Base-by-base conservation (phyloP, 2,888 invertebrate species). In the Hermaeophaga mercurialis region DNA sequence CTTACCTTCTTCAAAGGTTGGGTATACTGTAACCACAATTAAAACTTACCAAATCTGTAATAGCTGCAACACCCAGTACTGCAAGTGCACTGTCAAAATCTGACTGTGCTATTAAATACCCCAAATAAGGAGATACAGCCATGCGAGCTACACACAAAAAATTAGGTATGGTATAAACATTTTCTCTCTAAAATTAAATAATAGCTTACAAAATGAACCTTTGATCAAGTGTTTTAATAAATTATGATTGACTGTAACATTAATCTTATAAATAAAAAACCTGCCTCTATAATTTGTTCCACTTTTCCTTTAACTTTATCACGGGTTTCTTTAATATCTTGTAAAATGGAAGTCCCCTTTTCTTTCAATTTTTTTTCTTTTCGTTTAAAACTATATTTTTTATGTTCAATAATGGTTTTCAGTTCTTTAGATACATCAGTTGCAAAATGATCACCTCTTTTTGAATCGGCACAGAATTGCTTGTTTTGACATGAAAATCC, bases 101-200 rank as follows among this genome's bases (percentile, higher is more conserved):
- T 18, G 89, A 87, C 67, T 90, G 85, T 11, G 96, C 75, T 65
- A 99, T 93, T 38, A 95, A 84, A 78, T 93, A 91, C 17, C 94
- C 94, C 61, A 98, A 81, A 71, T 90, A 88, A 1, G 98, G 98
- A 1, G 96, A 90, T 67, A 92, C 80, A 5, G 85, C 79, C 68
- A 97, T 96, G 69, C 98, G 84, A 15, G 89, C 82, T 6, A 93
- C 79, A 72, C 96, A 97, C 48, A 98, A 79, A 43, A 93, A 80
- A 79, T 98, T 98, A 8, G 98, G 98, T 67, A 98, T 83, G 0
- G 98, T 99, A 75, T 90, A 88, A 34, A 96, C 85, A 78, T 96
- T 95, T 81, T 97, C 96, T 65, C 82, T 85, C 81, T 86, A 67
- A 59, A 78, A 77, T 61, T 58, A 33, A 45, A 41, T 34, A 28